Conservation (phyloP, 1,140 invertebrate species). For the Sminthurides bifidus region DNA sequence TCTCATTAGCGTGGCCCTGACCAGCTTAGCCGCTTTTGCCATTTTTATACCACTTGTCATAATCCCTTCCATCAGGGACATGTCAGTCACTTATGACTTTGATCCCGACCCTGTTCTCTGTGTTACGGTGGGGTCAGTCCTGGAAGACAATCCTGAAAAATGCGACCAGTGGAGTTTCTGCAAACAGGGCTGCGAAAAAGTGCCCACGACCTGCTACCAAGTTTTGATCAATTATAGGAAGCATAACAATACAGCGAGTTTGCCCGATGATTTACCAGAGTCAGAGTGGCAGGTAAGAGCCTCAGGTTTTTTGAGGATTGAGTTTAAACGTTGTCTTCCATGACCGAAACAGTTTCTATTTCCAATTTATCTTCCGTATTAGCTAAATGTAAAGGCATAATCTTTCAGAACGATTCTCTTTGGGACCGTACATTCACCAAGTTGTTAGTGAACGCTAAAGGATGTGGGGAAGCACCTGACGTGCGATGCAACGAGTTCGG, state of each 20-base stretch:
- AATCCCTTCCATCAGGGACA: too few relatives aligned
- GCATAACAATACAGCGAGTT: constrained; percentile 57
- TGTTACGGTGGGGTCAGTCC: constrained; percentile 59
- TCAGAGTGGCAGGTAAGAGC: constrained; percentile 43
- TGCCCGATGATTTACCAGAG: constrained; percentile 62
- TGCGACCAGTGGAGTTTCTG: constrained; percentile 53
- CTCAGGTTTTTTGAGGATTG: neutral
- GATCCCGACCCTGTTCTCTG: constrained; percentile 69
- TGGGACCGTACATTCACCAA: constrained; percentile 34
- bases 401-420: constrained; percentile 25
- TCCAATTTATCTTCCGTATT: neutral
- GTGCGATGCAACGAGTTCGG: constrained; percentile 34
- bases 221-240: constrained; percentile 3
- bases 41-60: too few relatives aligned
- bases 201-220: neutral
- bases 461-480: constrained; percentile 35
- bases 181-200: neutral
- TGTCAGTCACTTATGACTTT: too few relatives aligned
- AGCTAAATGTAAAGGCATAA: neutral
- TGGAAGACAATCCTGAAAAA: constrained; percentile 66
- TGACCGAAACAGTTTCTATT: neutral
- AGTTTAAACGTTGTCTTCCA: neutral
- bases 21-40: too few relatives aligned
- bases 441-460: constrained; percentile 36
- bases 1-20: too few relatives aligned